phyloP scores from a whole-genome alignment of 2,113 vertebrate genomes.

The Eupsittula cactorum region DNA sequence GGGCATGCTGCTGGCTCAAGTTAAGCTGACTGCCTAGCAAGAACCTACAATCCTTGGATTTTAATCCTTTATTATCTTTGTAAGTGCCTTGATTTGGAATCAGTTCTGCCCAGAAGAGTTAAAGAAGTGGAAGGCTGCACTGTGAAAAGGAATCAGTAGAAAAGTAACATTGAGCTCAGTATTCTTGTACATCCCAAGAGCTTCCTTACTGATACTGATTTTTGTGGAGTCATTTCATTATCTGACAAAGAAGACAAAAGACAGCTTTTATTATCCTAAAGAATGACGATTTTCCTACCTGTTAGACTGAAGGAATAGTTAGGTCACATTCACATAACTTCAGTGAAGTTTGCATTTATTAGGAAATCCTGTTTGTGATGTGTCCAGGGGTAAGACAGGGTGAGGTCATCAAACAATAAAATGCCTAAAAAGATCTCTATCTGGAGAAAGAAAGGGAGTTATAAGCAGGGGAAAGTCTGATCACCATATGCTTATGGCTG shows the following conservation, averaged over 20 bases:
- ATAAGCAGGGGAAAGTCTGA: not conserved
- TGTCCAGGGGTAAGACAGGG: not conserved
- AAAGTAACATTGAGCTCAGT: not conserved
- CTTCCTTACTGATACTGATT: not conserved
- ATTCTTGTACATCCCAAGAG: not conserved
- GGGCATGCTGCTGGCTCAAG: not conserved
- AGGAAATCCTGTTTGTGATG: not conserved
- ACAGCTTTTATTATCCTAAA: not conserved
- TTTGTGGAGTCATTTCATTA: not conserved
- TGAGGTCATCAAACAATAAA: not conserved
- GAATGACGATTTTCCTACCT: not conserved
- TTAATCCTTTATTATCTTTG: not conserved
- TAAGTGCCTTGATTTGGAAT: not conserved
- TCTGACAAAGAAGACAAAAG: not conserved
- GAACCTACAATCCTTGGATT: not conserved
- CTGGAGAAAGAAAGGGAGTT: not conserved
- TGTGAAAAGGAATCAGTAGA: not conserved
- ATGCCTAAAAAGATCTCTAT: not conserved
- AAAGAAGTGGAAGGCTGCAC: not conserved
- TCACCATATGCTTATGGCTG: not conserved
- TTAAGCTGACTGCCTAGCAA: not conserved
- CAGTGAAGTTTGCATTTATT: not conserved
- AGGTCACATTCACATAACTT: not conserved
- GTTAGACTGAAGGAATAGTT: not conserved
- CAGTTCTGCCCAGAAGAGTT: not conserved